phyloP scores from a whole-genome alignment of 2,797 vertebrate genomes.

The Serranus cabrilla region DNA sequence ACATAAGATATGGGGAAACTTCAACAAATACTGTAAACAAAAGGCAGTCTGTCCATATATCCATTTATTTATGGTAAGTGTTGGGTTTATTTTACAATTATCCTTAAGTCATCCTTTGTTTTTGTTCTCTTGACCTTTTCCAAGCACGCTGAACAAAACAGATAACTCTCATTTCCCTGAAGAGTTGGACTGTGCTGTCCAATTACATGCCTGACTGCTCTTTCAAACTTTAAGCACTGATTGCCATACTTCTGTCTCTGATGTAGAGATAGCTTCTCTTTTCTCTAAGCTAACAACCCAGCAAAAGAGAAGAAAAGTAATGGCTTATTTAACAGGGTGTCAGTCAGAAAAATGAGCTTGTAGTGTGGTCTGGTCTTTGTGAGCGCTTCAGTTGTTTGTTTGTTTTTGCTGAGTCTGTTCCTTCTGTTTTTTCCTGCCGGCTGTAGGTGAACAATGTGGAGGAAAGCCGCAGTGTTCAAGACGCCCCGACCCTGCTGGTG shows the following conservation, averaged over 20 bases:
- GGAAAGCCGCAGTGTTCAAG: constrained; percentile 84
- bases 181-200: constrained; percentile 26
- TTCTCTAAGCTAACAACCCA: not conserved
- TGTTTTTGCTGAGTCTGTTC: constrained; percentile 63
- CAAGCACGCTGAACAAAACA: constrained; percentile 29
- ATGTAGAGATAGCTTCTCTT: constrained; percentile 6
- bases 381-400: constrained; percentile 58
- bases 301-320: not conserved
- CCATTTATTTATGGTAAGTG: constrained; percentile 3
- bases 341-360: constrained; percentile 4
- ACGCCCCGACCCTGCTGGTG: constrained; percentile 89
- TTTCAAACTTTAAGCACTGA: constrained; percentile 42
- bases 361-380: constrained; percentile 15
- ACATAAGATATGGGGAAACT: not conserved
- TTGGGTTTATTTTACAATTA: constrained; percentile 24
- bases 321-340: constrained; percentile 40
- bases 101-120: constrained; percentile 25
- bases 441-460: constrained; percentile 91
- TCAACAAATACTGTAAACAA: not conserved
- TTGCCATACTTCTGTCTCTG: constrained; percentile 12
- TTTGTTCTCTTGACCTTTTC: constrained; percentile 40
- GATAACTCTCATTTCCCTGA: constrained; percentile 47
- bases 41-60: not conserved
- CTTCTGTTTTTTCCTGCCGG: constrained; percentile 60
- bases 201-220: constrained; percentile 62